Evolutionary conservation across 2,113 vertebrate species (phyloP), one percentile per base, ranked within the genome.

Genomic region (Eubucco bourcierii): DNA sequence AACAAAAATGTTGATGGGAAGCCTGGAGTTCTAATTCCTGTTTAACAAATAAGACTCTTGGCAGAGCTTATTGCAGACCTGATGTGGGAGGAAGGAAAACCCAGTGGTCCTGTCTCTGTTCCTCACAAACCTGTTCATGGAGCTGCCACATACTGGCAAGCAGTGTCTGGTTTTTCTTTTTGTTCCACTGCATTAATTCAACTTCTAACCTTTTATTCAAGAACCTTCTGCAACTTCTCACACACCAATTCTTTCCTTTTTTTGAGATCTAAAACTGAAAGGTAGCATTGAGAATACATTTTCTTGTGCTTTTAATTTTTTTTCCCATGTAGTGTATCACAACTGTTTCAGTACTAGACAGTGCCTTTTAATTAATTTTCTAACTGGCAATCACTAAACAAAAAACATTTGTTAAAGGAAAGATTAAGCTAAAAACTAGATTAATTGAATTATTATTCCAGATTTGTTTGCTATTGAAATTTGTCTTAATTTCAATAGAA

Each of bases 381-480:
- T 93, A 87, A 86, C 55, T 94, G 58, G 65, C 44, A 94, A 80
- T 96, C 87, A 87, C 65, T 60, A 83, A 88, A 44, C 12, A 37
- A 83, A 88, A 90, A 77, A 8, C 39, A 93, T 24, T 76, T 94
- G 89, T 70, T 93, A 89, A 83, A 39, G 63, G 31, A 88, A 93
- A 85, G 85, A 95, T 84, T 72, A 96, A 65, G 74, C 29, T 74
- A 82, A 77, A 71, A 91, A 93, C 59, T 28, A 91, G 47, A 39
- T 92, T 84, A 96, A 93, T 84, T 92, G 77, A 93, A 94, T 81
- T 75, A 75, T 33, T 55, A 37, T 79, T 85, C 77, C 31, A 74
- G 41, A 91, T 88, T 75, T 93, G 8, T 52, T 84, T 73, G 77
- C 73, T 74, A 23, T 87, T 71, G 66, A 75, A 79, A 71, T 78